Evolutionary conservation across 92 coral and sea anemone species (phyloP).

Genomic region (Porites evermanni): DNA sequence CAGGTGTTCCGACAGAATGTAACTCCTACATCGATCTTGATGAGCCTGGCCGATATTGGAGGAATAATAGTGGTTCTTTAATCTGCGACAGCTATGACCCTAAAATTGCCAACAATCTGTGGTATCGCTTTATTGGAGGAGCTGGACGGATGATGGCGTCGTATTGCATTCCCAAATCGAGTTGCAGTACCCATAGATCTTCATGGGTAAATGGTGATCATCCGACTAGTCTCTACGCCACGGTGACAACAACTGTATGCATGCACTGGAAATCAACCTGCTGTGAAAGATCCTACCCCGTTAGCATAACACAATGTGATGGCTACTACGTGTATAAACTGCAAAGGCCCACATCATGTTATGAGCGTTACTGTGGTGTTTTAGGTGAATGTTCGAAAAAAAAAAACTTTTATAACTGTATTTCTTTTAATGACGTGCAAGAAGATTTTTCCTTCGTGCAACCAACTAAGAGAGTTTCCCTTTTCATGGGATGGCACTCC

Average conservation of each 20-base stretch:
- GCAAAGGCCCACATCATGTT: background rate
- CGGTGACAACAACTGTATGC: background rate
- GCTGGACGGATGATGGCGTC: constrained; percentile 31
- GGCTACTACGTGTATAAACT: constrained; percentile 15
- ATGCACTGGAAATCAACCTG: background rate
- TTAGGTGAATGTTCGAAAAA: background rate
- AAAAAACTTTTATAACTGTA: no score
- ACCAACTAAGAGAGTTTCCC: no score
- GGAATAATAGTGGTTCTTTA: no score
- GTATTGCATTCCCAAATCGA: background rate
- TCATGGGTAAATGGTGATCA: constrained; percentile 15
- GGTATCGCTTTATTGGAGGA: constrained; percentile 17
- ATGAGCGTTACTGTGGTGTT: constrained; percentile 15
- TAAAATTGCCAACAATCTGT: background rate
- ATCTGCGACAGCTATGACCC: background rate
- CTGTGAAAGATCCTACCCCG: background rate
- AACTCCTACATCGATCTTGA: background rate
- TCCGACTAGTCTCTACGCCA: background rate
- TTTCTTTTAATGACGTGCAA: no score
- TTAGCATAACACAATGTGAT: background rate
- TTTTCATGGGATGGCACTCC: no score
- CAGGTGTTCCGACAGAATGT: background rate
- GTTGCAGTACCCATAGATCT: background rate
- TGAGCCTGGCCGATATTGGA: constrained; percentile 3
- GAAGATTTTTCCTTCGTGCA: no score